Conservation (phyloP, 2,113 vertebrate genomes). For the Nyctereutes procyonoides region DNA sequence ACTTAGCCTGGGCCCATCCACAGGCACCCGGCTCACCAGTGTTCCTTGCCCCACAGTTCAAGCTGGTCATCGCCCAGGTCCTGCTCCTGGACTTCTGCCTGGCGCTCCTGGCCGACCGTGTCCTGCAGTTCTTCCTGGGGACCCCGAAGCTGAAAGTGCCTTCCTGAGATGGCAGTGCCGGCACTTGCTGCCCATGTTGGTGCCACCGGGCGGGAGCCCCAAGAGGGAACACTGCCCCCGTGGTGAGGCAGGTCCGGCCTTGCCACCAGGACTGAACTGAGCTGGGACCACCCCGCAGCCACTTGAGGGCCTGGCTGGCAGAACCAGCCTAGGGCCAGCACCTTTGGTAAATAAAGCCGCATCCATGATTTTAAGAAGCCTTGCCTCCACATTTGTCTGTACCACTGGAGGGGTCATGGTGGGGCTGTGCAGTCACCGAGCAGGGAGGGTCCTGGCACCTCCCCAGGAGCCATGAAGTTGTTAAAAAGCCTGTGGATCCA, state of each 20-base stretch:
- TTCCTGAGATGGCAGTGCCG: constrained; percentile 88
- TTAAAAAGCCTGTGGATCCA: background rate
- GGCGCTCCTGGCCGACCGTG: constrained; percentile 92
- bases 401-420: background rate
- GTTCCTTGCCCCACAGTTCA: constrained; percentile 89
- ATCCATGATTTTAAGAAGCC: constrained; percentile 77
- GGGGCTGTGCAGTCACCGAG: background rate
- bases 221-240: constrained; percentile 17
- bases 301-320: constrained; percentile 7
- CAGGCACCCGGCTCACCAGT: background rate
- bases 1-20: rapidly evolving
- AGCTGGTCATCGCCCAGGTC: constrained; percentile 93
- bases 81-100: constrained; percentile 93
- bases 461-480: background rate
- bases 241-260: background rate
- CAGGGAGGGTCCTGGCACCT: background rate
- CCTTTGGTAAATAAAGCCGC: constrained; percentile 85
- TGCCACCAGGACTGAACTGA: constrained; percentile 48
- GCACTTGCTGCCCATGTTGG: background rate
- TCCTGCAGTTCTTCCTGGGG: constrained; percentile 95
- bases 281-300: background rate
- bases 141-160: constrained; percentile 94
- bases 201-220: background rate
- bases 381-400: background rate
- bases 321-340: background rate